phyloP scores from a whole-genome alignment of 1,140 invertebrate species.

The Papilio polyxenes region DNA sequence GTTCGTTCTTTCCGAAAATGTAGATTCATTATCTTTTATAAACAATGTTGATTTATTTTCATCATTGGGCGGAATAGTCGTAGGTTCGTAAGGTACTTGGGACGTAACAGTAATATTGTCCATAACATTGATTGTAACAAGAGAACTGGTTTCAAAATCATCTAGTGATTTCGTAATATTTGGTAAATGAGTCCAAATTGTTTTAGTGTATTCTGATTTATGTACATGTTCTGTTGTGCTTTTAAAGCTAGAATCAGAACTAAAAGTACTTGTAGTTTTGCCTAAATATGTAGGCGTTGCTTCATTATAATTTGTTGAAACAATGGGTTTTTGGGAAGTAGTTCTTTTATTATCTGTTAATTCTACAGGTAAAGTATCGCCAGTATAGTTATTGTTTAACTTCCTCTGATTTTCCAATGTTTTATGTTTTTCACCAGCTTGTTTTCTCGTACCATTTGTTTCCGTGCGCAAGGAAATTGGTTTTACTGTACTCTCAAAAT shows the following conservation, averaged over 20 bases:
- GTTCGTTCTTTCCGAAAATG: neutral
- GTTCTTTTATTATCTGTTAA: slow-evolving; percentile 3
- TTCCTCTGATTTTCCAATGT: slow-evolving; percentile 75
- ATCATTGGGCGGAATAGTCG: neutral
- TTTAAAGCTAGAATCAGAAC: neutral
- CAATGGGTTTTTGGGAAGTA: slow-evolving; percentile 22
- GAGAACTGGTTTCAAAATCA: slow-evolving; percentile 12
- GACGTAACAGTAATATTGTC: neutral
- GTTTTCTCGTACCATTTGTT: slow-evolving; percentile 62
- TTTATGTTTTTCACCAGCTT: slow-evolving; percentile 73
- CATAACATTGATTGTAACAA: neutral
- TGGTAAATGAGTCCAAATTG: neutral
- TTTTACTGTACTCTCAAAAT: slow-evolving; percentile 66
- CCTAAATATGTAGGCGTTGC: neutral
- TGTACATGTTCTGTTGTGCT: neutral
- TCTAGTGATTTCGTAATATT: neutral
- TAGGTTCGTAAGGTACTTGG: neutral
- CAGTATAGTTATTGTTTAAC: slow-evolving; percentile 63
- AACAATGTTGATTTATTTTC: neutral
- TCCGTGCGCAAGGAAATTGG: slow-evolving; percentile 62
- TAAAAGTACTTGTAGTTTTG: neutral
- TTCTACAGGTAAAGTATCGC: slow-evolving; percentile 41
- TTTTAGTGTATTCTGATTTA: slow-evolving; percentile 15
- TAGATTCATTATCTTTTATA: neutral
- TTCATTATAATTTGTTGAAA: slow-evolving; percentile 1